Percentiles rank a stretch among this genome's conserved stretches.
Conservation (phyloP, 2,113 vertebrate species). For the Bubalus kerabau region DNA sequence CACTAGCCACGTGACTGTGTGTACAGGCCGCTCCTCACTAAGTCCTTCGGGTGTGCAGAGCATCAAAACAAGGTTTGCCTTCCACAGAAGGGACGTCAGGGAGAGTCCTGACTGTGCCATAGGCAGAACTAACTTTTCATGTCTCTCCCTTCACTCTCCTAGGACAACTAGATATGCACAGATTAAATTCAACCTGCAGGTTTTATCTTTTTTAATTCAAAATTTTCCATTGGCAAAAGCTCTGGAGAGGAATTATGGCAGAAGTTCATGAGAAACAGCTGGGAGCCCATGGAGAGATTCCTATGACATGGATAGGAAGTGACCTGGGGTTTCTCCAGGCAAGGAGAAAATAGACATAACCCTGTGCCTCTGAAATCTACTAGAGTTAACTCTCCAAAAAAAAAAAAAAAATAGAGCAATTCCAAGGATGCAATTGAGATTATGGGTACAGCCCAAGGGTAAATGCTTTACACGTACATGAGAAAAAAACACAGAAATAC, state of each 20-base stretch:
- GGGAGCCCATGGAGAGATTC: background rate
- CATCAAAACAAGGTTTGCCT: background rate
- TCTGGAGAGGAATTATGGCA: background rate
- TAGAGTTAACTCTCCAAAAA: background rate
- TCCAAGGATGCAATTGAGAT: background rate
- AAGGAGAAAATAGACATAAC: background rate
- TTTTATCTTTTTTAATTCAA: background rate
- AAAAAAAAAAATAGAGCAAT: background rate
- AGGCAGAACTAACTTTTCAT: background rate
- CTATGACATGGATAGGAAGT: background rate
- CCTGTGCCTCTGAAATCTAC: background rate
- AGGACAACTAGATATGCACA: background rate
- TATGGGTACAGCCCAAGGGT: background rate
- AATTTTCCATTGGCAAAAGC: background rate
- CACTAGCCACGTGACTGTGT: background rate
- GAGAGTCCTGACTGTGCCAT: background rate
- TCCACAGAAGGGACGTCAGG: background rate
- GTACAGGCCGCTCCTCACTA: background rate
- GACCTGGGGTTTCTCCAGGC: background rate
- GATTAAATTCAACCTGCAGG: background rate
- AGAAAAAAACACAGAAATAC: background rate
- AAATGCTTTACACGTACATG: background rate
- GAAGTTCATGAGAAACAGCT: background rate
- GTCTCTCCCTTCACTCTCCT: background rate
- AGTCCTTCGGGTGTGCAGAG: background rate